These are phyloP conservation scores for Drosophila mettleri DNA, from an alignment of 2,888 invertebrate species.

Conservation along the genomic window DNA sequence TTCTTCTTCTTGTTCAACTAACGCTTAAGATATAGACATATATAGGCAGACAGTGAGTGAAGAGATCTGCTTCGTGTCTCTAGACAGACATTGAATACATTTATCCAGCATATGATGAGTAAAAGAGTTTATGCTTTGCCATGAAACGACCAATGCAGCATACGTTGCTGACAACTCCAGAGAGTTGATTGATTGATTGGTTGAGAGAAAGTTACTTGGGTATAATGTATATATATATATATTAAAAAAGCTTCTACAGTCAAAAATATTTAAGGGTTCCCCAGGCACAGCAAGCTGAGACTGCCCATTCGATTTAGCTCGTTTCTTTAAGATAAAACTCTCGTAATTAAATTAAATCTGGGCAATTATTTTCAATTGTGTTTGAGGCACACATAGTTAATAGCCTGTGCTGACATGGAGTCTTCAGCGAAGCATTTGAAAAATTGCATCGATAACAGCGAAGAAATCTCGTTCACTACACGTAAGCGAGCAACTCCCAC, in stretches of 20 bases:
- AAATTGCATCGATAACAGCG: constrained; percentile 61
- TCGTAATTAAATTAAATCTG: constrained; percentile 37
- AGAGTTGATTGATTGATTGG: constrained; percentile 58
- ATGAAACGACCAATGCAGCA: constrained; percentile 55
- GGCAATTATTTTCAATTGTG: constrained; percentile 63
- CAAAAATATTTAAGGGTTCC: too few species aligned
- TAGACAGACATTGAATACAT: too few species aligned
- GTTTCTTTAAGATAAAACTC: too few species aligned
- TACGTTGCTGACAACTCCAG: too few species aligned
- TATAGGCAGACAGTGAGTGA: background rate
- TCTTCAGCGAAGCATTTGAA: constrained; percentile 37
- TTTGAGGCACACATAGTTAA: background rate
- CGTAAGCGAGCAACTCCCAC: constrained; percentile 50
- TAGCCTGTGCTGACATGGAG: constrained; percentile 36
- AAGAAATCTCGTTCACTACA: constrained; percentile 52
- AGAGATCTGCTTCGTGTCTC: background rate
- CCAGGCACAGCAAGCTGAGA: too few species aligned
- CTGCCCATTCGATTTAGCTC: too few species aligned
- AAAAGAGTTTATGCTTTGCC: constrained; percentile 43
- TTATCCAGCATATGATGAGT: too few species aligned
- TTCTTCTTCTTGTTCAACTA: constrained; percentile 13
- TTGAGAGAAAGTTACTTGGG: constrained; percentile 17
- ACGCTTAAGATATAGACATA: background rate
- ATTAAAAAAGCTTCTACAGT: too few species aligned
- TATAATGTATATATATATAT: too few species aligned